Evolutionary conservation across 2,888 invertebrate genomes (phyloP).

Genomic region (Tineola bisselliella): DNA sequence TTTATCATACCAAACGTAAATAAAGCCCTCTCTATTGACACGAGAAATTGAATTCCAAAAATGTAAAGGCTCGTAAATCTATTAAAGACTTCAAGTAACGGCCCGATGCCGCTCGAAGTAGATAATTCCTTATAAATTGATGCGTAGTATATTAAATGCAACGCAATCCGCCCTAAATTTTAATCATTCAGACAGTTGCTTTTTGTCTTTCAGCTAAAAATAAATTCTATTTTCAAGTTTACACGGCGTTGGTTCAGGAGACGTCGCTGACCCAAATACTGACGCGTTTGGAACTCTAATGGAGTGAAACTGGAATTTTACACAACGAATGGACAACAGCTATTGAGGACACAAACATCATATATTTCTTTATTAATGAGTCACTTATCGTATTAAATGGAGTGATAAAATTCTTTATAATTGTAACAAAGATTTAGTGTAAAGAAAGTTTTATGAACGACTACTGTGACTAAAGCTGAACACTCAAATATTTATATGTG

Average conservation of each 20-base stretch:
- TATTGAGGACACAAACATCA: not conserved
- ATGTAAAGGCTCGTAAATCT: not conserved
- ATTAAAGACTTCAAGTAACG: not conserved
- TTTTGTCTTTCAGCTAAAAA: conserved; percentile 37
- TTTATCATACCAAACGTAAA: conserved; percentile 27
- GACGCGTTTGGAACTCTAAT: conserved; percentile 34
- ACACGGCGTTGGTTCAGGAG: conserved; percentile 34
- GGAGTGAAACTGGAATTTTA: conserved; percentile 33
- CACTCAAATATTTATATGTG: no score
- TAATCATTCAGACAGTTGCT: conserved; percentile 15
- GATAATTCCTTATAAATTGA: not conserved
- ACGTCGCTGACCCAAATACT: conserved; percentile 50
- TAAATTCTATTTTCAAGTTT: conserved; percentile 62
- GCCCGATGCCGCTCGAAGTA: not conserved
- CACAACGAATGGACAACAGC: conserved; percentile 17
- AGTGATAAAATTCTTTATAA: no score
- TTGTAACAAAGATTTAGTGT: no score
- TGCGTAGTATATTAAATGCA: conserved; percentile 2
- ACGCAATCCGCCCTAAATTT: not conserved
- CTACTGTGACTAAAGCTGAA: no score
- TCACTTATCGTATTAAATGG: no score
- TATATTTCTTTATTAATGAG: not conserved
- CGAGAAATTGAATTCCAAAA: not conserved
- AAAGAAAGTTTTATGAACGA: no score
- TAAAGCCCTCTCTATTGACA: conserved; percentile 17